phyloP scores from a whole-genome alignment of 2,797 vertebrate species.

The Manis javanica region DNA sequence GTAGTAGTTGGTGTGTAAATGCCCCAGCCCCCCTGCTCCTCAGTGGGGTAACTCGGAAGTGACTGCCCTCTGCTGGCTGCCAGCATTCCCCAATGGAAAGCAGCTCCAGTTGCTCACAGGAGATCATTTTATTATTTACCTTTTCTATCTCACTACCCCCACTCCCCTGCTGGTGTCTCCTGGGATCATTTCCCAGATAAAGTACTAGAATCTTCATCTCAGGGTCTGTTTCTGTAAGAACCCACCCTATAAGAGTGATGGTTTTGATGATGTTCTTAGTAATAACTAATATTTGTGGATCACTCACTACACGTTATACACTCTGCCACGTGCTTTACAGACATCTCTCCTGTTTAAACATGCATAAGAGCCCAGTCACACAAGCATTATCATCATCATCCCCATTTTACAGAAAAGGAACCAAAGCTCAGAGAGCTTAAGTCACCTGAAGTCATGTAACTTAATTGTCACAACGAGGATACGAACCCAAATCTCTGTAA shows the following conservation, averaged over 20 bases:
- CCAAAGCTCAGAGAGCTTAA: neutral
- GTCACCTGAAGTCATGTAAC: neutral
- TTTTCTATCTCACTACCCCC: neutral
- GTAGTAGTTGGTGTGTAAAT: neutral
- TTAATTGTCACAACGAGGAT: neutral
- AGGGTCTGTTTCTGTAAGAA: neutral
- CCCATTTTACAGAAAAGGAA: neutral
- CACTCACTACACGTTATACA: neutral
- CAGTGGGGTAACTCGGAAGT: neutral
- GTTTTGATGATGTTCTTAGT: neutral
- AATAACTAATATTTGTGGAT: neutral
- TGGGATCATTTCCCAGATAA: neutral
- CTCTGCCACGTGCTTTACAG: neutral
- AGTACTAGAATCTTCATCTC: neutral
- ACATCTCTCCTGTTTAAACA: neutral
- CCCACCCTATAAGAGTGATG: too few relatives aligned
- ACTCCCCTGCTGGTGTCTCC: neutral
- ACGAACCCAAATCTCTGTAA: neutral
- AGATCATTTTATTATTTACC: neutral
- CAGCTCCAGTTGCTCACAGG: neutral
- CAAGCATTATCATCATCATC: neutral
- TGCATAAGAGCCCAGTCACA: rapidly evolving
- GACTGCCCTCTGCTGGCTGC: neutral
- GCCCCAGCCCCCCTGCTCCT: neutral
- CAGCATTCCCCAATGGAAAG: neutral